These are phyloP conservation scores for Lepilemur septentrionalis DNA, from an alignment of 2,797 vertebrate genomes.

Conservation along the genomic window DNA sequence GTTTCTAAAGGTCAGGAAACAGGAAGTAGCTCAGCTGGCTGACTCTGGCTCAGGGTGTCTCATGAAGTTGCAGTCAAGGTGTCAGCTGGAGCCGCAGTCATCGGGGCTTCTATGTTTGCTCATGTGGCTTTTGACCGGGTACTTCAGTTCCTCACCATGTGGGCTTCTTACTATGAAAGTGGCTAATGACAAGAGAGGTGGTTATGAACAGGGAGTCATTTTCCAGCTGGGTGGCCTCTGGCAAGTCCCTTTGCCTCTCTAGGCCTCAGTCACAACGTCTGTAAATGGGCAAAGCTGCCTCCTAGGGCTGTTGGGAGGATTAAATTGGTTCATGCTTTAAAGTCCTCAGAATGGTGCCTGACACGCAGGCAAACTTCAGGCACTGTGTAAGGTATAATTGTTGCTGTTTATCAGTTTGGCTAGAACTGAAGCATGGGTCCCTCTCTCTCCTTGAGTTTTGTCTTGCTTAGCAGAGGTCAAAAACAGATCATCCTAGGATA, in stretches of 20 bases:
- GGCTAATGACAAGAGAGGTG: neutral
- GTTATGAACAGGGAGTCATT: neutral
- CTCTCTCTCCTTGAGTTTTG: neutral
- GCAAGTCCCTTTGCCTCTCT: neutral
- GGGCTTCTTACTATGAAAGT: neutral
- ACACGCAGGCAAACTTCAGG: neutral
- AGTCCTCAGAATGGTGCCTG: neutral
- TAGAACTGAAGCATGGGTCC: neutral
- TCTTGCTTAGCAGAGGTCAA: slow-evolving; percentile 25
- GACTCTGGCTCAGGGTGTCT: neutral
- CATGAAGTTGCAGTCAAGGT: neutral
- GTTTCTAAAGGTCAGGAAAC: neutral
- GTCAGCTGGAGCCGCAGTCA: neutral
- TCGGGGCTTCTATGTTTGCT: neutral
- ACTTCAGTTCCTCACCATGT: neutral
- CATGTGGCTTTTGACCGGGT: neutral
- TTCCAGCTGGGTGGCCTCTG: neutral
- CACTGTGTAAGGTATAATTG: neutral
- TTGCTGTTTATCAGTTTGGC: neutral
- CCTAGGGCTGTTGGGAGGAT: neutral
- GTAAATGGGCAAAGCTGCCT: neutral
- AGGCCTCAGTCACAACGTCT: neutral
- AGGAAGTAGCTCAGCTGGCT: neutral
- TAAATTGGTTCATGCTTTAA: neutral
- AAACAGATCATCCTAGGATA: neutral